Base-by-base conservation (phyloP, 2,113 vertebrate genomes). In the Elanoides forficatus region DNA sequence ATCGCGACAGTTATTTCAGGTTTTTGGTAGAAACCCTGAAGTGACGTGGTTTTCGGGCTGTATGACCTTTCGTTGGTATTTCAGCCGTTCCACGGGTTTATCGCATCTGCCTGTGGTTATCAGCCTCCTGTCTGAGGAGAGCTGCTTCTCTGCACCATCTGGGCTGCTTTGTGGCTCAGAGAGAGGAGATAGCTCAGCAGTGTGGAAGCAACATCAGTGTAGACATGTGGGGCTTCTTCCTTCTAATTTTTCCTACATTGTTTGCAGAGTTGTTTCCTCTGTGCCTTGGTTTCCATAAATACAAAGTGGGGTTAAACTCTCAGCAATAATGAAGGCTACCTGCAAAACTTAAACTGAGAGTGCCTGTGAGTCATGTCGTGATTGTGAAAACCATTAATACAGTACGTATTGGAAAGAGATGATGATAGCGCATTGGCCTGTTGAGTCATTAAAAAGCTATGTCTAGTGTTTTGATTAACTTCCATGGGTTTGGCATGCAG, bases 321-420 rank as follows among this genome's bases (percentile, higher is more conserved):
- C 13, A 26, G 58, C 78, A 47, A 29, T 50, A 45, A 42, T 11
- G 60, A 78, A 52, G 91, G 40, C 76, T 89, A 53, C 48, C 76
- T 91, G 73, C 85, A 56, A 86, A 79, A 87, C 32, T 71, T 90
- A 68, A 43, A 52, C 81, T 26, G 80, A 81, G 63, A 68, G n/a
- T 42, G 63, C 38, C 40, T 36, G 16, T 95, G 84, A 96, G 78
- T 96, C 91, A 90, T 0, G 23, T 15, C 66, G 75, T 52, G 87
- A 87, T 96, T 96, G 89, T 94, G 95, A 92, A 96, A 95, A 78
- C 66, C 71, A 59, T 47, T 50, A 81, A 60, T 90, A 86, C 81
- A 38, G 84, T 43, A 55, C 2, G 0, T 85, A 85, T 68, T 93
- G 93, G 87, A 91, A 88, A 59, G 79, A 90, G 74, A 25, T 82